Percentiles rank a stretch among this genome's conserved stretches.
Evolutionary conservation across 2,888 invertebrate species (phyloP).

Genomic region (Neocrepidodera transversa): DNA sequence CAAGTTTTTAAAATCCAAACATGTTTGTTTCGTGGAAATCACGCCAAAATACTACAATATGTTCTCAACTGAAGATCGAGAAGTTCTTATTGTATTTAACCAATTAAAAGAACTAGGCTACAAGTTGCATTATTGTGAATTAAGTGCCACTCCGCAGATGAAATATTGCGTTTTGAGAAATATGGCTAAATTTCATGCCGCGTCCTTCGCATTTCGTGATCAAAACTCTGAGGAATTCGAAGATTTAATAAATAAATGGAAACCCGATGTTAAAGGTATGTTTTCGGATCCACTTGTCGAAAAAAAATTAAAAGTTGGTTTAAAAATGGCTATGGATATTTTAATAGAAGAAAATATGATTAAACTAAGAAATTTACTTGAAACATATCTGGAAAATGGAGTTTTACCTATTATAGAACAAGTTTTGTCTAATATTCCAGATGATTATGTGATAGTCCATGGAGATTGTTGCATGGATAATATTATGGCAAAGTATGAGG

Average conservation of each 20-base stretch:
- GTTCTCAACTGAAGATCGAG: slow-evolving; percentile 13
- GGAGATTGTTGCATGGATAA: slow-evolving; percentile 31
- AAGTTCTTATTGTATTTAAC: slow-evolving; percentile 28
- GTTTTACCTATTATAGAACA: background rate
- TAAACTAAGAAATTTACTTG: slow-evolving; percentile 21
- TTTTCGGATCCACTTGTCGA: slow-evolving; percentile 2
- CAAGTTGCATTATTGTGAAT: background rate
- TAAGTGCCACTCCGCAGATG: background rate
- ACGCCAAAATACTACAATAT: slow-evolving; percentile 20
- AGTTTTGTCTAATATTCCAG: slow-evolving; percentile 19
- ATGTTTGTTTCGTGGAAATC: background rate
- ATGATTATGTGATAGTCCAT: slow-evolving; percentile 26
- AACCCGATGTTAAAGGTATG: slow-evolving; percentile 6
- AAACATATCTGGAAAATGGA: slow-evolving; percentile 14
- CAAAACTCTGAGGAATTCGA: slow-evolving; percentile 20
- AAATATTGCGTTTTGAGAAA: slow-evolving; percentile 1
- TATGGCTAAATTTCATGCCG: slow-evolving; percentile 26
- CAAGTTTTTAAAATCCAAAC: slow-evolving; percentile 1
- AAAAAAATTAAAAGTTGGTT: slow-evolving; percentile 8
- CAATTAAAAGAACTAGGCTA: slow-evolving; percentile 17
- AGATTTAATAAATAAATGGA: background rate
- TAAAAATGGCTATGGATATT: slow-evolving; percentile 15
- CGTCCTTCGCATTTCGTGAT: slow-evolving; percentile 18
- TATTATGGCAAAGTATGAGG: slow-evolving; percentile 15
- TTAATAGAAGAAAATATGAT: slow-evolving; percentile 16